A percentile compares a stretch with the other conserved stretches of the same genome.
Evolutionary conservation across 2,797 vertebrate genomes (phyloP).

Genomic region (Periparus ater): DNA sequence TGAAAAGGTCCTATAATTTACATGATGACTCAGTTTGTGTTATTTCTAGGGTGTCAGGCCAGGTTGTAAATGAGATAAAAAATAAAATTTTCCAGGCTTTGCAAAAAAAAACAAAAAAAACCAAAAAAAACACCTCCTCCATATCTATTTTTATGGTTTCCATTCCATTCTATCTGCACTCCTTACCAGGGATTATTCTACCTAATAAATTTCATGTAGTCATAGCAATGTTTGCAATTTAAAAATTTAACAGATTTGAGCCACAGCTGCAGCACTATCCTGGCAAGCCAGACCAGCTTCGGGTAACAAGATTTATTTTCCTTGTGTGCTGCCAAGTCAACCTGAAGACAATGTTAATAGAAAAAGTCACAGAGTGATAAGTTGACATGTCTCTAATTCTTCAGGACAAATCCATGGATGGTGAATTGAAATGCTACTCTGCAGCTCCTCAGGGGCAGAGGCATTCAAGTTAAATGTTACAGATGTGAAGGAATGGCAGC

Average conservation of each 20-base stretch:
- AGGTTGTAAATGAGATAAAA: neutral
- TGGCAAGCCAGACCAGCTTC: conserved; percentile 19
- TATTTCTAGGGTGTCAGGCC: neutral
- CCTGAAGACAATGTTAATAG: conserved; percentile 75
- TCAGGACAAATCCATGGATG: conserved; percentile 44
- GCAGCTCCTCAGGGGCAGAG: conserved; percentile 59
- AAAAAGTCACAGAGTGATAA: conserved; percentile 76
- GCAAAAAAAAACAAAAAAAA: neutral
- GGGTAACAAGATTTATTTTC: conserved; percentile 73
- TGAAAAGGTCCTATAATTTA: neutral
- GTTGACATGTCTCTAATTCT: conserved; percentile 68
- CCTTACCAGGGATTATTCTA: neutral
- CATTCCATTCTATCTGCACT: neutral
- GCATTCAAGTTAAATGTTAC: conserved; percentile 75
- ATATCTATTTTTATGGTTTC: neutral
- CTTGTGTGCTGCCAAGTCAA: conserved; percentile 55
- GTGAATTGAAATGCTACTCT: conserved; percentile 63
- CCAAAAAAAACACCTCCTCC: fast-evolving
- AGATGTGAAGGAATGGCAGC: conserved; percentile 61
- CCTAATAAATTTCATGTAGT: conserved; percentile 57
- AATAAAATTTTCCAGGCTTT: neutral
- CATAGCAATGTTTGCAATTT: conserved; percentile 33
- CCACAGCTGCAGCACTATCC: neutral
- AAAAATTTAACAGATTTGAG: conserved; percentile 55
- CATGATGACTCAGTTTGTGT: neutral